These are phyloP conservation scores for Drosophila parvula DNA, from an alignment of 1,140 invertebrate species.

Conservation along the genomic window DNA sequence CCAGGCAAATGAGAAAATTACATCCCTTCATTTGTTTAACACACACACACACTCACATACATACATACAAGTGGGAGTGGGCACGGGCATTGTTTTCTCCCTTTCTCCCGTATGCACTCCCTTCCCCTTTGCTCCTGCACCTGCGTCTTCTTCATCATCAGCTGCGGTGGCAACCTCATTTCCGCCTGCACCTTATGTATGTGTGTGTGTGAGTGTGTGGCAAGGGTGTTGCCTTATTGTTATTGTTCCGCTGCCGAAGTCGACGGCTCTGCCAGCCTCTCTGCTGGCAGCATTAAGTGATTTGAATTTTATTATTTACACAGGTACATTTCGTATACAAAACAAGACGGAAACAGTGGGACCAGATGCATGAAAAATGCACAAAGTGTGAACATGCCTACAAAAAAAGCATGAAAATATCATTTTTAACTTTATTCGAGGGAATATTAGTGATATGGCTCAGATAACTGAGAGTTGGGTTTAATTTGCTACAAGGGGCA, in stretches of 20 bases:
- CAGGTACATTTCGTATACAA: slow-evolving; percentile 67
- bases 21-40: slow-evolving; percentile 84
- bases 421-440: too few species aligned
- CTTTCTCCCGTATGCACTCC: neutral
- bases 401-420: neutral
- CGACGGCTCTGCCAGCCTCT: slow-evolving; percentile 28
- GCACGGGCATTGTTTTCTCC: slow-evolving; percentile 54
- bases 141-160: slow-evolving; percentile 56
- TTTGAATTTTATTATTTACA: slow-evolving; percentile 83
- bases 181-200: slow-evolving; percentile 25
- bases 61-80: neutral
- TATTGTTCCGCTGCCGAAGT: slow-evolving; percentile 63
- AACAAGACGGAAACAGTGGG: slow-evolving; percentile 41
- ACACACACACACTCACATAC: slow-evolving; percentile 43
- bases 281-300: slow-evolving; percentile 71
- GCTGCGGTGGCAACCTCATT: slow-evolving; percentile 79
- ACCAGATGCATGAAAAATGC: neutral
- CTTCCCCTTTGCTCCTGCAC: slow-evolving; percentile 17
- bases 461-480: too few species aligned
- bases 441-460: too few species aligned
- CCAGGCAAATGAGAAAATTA: slow-evolving; percentile 84
- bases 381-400: neutral
- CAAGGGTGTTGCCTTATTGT: slow-evolving; percentile 77
- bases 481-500: too few species aligned
- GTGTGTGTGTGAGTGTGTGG: slow-evolving; percentile 24